phyloP scores from a whole-genome alignment of 2,797 vertebrate species.

The Champsocephalus esox region DNA sequence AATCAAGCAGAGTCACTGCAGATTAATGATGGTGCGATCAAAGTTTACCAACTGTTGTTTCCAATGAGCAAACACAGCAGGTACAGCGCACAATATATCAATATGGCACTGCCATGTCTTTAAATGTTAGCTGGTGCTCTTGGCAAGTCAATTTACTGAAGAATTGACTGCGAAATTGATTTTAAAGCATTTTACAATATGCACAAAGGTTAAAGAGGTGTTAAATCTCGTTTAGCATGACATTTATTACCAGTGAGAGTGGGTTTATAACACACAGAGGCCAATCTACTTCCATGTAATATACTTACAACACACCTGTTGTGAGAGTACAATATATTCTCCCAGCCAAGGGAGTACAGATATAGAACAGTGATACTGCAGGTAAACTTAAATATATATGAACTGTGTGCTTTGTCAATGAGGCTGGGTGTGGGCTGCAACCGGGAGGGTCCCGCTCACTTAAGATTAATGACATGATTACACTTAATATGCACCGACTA shows the following conservation, averaged over 20 bases:
- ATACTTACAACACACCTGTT: slow-evolving; percentile 7
- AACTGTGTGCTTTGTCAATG: slow-evolving; percentile 38
- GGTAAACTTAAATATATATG: slow-evolving; percentile 43
- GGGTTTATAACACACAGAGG: slow-evolving; percentile 22
- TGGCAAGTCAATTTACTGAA: slow-evolving; percentile 5
- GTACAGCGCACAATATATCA: slow-evolving; percentile 14
- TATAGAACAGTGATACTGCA: slow-evolving; percentile 25
- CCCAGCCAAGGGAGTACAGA: slow-evolving; percentile 16
- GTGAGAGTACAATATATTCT: slow-evolving; percentile 9
- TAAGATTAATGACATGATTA: slow-evolving; percentile 70
- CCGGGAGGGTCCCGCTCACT: slow-evolving; percentile 40
- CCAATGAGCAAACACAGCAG: slow-evolving; percentile 52
- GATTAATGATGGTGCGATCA: slow-evolving; percentile 47
- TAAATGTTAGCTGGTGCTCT: neutral
- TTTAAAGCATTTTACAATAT: slow-evolving; percentile 26
- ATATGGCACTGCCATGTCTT: neutral
- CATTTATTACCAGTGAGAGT: slow-evolving; percentile 30
- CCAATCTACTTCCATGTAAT: slow-evolving; percentile 3
- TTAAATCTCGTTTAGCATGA: slow-evolving; percentile 17
- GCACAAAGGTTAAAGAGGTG: slow-evolving; percentile 46
- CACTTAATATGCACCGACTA: slow-evolving; percentile 66
- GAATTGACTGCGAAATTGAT: slow-evolving; percentile 10
- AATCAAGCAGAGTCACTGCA: slow-evolving; percentile 16
- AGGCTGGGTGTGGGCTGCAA: slow-evolving; percentile 34
- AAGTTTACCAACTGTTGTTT: slow-evolving; percentile 64